Base-by-base conservation (phyloP, 2,113 vertebrate species). In the Puffinus mauretanicus region DNA sequence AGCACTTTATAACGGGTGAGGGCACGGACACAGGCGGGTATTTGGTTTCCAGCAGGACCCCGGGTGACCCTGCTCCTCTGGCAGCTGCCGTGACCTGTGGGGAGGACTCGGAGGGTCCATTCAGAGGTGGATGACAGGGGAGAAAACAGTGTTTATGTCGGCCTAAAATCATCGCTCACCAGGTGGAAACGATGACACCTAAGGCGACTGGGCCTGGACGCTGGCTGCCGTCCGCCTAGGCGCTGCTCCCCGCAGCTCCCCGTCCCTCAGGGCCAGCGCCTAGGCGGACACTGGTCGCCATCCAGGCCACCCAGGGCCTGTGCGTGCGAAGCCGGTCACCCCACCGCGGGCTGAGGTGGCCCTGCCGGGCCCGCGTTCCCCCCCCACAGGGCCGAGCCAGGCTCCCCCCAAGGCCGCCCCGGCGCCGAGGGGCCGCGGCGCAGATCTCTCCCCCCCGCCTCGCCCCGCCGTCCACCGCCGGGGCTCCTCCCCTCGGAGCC, bases 1-100 rank as follows among this genome's bases (percentile, higher is more conserved):
- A 97, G 95, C 96, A 84, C 84, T 97, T 94, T 65, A 20, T 29
- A 58, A 47, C 2, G 86, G 73, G 46, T n/a, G 78, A 77, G 61
- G 88, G 92, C 83, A 71, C 32, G 11, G 67, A 3, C 80, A 49
- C 36, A 2, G 70, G 25, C 34, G 8, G 47, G 30, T 44, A 18
- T 78, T 49, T 30, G 55, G 32, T 55, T 84, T 67, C 88, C 16
- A 82, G 49, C 75, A 44, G 30, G 47, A 51, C 34, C 46, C 34
- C 2, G 13, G 19, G 60, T 67, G 67, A 38, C 54, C 60, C 46
- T 26, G 71, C 76, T 90, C 32, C 60, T 69, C 67, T 11, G 3
- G 49, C 49, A 64, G 61, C 88, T 27, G 60, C 40, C 0, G 6
- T 10, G 16, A 34, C 12, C 7, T 0, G 18, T 2, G 10, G 49